Conservation (phyloP, 2,888 invertebrate genomes). For the Lithophane leautieri region DNA sequence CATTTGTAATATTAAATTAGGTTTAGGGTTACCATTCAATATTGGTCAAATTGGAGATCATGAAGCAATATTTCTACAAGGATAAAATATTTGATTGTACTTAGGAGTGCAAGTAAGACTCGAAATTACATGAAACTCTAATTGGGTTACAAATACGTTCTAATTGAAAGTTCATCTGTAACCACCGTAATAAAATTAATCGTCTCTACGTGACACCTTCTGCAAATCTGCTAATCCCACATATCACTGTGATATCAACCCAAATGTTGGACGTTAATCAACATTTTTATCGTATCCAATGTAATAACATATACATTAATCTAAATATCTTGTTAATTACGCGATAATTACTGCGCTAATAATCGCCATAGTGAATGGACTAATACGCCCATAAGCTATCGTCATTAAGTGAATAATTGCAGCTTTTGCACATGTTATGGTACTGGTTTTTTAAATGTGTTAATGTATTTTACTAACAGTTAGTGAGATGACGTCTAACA, state of each 20-base stretch:
- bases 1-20: too few relatives aligned
- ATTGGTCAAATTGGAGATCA: not conserved
- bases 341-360: constrained; percentile 29
- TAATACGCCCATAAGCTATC: not conserved
- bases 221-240: not conserved
- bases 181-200: constrained; percentile 10
- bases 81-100: not conserved
- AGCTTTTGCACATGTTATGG: not conserved
- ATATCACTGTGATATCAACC: not conserved
- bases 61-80: not conserved
- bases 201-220: not conserved
- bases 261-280: constrained; percentile 5
- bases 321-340: constrained; percentile 36
- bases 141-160: not conserved
- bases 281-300: constrained; percentile 37
- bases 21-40: not conserved
- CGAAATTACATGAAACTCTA: not conserved
- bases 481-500: too few relatives aligned
- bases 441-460: not conserved
- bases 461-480: too few relatives aligned
- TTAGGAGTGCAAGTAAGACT: not conserved
- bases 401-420: constrained; percentile 34
- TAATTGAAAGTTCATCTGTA: constrained; percentile 8
- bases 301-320: constrained; percentile 40
- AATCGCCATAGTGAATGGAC: constrained; percentile 15